These are phyloP conservation scores for Andrena camellia DNA, from an alignment of 2,888 invertebrate genomes.

Conservation along the genomic window DNA sequence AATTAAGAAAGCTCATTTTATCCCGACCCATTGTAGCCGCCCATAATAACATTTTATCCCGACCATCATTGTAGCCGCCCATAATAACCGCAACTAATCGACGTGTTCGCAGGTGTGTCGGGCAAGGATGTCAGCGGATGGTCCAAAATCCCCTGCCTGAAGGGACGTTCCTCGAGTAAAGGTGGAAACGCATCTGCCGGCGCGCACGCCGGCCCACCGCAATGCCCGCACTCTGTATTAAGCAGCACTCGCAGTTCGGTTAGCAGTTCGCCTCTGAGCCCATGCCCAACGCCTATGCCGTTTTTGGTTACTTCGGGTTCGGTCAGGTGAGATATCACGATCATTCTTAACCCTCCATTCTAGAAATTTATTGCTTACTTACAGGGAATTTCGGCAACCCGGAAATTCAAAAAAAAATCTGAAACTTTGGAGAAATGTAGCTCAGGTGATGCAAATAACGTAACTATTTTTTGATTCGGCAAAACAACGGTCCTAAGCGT, in stretches of 20 bases:
- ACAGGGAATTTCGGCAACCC: too few species aligned
- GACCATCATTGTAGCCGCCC: too few species aligned
- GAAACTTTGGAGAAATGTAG: too few species aligned
- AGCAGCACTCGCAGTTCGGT: conserved; percentile 89
- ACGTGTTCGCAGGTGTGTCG: conserved; percentile 71
- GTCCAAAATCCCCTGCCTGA: conserved; percentile 81
- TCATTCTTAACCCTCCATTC: neutral
- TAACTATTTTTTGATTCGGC: too few species aligned
- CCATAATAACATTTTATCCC: too few species aligned
- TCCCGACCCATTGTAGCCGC: too few species aligned
- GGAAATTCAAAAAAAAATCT: too few species aligned
- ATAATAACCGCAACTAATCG: neutral
- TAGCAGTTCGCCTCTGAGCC: conserved; percentile 89
- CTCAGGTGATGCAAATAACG: too few species aligned
- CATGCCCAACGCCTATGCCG: conserved; percentile 92
- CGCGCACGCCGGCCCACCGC: conserved; percentile 87
- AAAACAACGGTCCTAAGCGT: too few species aligned
- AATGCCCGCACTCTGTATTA: conserved; percentile 90
- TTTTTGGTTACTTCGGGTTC: conserved; percentile 91
- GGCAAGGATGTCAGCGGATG: conserved; percentile 79
- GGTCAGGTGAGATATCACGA: conserved; percentile 86
- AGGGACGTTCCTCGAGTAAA: conserved; percentile 76
- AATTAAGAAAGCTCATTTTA: too few species aligned
- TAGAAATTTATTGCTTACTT: too few species aligned
- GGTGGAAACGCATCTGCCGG: conserved; percentile 82